These are phyloP conservation scores for Chloropsis cyanopogon DNA, from an alignment of 2,113 vertebrate genomes.

Conservation along the genomic window DNA sequence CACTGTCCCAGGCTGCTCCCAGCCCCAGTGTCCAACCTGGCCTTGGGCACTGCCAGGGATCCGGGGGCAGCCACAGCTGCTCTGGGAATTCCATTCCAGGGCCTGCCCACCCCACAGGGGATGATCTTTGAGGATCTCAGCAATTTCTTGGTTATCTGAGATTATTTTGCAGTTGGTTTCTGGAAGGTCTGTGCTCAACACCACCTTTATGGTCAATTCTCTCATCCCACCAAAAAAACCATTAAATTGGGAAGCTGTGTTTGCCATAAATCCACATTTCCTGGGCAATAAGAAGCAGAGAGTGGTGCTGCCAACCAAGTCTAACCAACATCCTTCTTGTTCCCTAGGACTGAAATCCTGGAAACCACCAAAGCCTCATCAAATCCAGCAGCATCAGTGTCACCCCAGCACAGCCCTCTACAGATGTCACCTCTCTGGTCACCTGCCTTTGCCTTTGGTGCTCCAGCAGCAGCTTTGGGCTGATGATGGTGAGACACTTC, in stretches of 20 bases:
- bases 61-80: neutral
- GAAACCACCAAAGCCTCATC: rapidly evolving
- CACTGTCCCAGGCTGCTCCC: neutral
- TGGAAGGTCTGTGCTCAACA: neutral
- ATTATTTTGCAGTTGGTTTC: neutral
- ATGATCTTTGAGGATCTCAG: neutral
- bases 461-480: neutral
- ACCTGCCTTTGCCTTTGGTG: neutral
- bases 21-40: neutral
- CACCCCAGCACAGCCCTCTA: neutral
- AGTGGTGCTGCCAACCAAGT: neutral
- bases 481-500: neutral
- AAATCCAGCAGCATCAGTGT: rapidly evolving
- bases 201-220: neutral
- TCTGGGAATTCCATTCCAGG: neutral
- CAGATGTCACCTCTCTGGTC: neutral
- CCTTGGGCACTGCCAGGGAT: neutral
- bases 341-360: neutral
- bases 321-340: neutral
- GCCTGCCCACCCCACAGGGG: neutral
- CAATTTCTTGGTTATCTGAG: neutral
- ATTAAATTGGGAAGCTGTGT: neutral
- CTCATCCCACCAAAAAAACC: rapidly evolving
- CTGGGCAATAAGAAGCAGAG: neutral
- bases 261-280: neutral